Base-by-base conservation (phyloP, 2,113 vertebrate genomes). In the Melanerpes aurifrons region DNA sequence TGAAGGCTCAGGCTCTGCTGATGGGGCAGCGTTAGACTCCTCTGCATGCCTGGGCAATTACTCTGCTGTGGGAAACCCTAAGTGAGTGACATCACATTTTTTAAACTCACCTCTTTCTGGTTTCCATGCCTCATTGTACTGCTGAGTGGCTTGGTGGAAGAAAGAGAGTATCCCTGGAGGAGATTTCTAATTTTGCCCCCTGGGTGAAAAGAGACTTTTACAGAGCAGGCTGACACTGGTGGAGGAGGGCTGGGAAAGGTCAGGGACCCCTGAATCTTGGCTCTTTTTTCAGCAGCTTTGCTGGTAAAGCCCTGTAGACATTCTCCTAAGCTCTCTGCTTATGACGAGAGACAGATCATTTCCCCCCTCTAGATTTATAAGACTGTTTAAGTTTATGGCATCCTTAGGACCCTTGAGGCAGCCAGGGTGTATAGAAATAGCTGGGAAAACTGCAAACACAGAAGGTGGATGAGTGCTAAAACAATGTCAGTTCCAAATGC, bases 221-320 rank as follows among this genome's bases (percentile, higher is more conserved):
- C 54, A 93, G 76, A 82, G 73, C 80, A 45, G 92, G 84, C 66
- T 69, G 75, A 2, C 26, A 4, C 0, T 66, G 45, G 58, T 61
- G 76, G 90, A 92, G 73, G 83, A 96, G 73, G 87, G 94, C 94
- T 96, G 96, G 92, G 95, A 95, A 95, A 94, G 90, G 90, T 90
- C 92, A 94, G 63, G 64, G 81, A 86, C 87, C 89, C 76, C 70
- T 50, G 31, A 31, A 69, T 90, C 77, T 4, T 82, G 89, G 63
- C 74, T 89, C 62, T 72, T 90, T 75, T 87, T 72, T 13, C 87
- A 85, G 82, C 67, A 82, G 3, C 62, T 89, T 56, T 32, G 31
- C 63, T 89, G 59, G 84, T 91, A 13, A 87, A 95, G n/a, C 40
- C 64, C 71, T 16, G 0, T 18, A 62, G 71, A 82, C 63, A 12